Evolutionary conservation across 2,888 invertebrate species (phyloP), one percentile per base, ranked within the genome.

Genomic region (Artemia sinica): DNA sequence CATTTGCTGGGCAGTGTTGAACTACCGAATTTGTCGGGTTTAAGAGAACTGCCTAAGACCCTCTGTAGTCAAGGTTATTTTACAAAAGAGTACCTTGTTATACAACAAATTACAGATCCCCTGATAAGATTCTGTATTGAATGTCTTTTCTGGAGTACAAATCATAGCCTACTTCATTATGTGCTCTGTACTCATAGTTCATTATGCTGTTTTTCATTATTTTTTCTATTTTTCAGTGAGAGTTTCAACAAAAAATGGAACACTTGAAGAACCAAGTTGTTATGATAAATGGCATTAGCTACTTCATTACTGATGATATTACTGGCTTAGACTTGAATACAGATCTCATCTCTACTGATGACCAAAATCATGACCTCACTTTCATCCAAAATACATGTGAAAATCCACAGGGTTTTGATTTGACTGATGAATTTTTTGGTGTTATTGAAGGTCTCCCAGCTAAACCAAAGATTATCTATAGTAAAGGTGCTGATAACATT

Each of bases 361-460:
- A 58, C 63, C 63, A 18, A 58, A 28, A 58, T 28, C 63, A 58
- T n/a, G 28, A n/a, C 2, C 12, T 58, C 9, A 58, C 14, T 28
- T 58, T 58, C 63, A 58, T 58, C 63, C 63, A 58, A 28, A 58
- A n/a, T 58, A 10, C 14, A 18, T n/a, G 28, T 58, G 63, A 58
- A 58, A 58, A 58, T 58, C n/a, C 28, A 18, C 63, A 11, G 63
- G 28, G 11, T 58, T 58, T 58, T 28, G 63, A 58, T 9, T 28
- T 58, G 63, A 58, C 63, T 8, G 63, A 58, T 58, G 63, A 58
- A 10, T 58, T 58, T 58, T 58, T 58, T 58, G 63, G 63, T 9
- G 63, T 58, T 9, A 58, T 58, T 58, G 63, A 58, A 58, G 63
- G 63, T 58, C 63, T 58, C 14, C 63, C 63, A 58, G 63, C n/a